Conservation (phyloP, 64 coral and sea anemone genomes). For the Pocillopora damicornis region DNA sequence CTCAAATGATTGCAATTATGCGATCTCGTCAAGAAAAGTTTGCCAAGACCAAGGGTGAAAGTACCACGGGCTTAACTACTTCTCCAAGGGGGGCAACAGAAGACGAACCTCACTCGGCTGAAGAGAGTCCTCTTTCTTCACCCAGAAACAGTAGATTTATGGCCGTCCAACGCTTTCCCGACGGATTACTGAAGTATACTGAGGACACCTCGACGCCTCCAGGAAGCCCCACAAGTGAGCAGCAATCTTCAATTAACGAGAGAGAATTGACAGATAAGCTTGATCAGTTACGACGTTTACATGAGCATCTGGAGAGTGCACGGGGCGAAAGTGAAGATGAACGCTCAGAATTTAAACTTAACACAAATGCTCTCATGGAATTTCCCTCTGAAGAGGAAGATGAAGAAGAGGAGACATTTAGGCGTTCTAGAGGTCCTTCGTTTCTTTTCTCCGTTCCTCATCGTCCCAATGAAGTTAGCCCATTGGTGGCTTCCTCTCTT, state of each 20-base stretch:
- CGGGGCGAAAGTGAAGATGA: slow-evolving; percentile 35
- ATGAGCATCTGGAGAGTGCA: slow-evolving; percentile 61
- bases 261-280: slow-evolving; percentile 74
- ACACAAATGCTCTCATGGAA: slow-evolving; percentile 46
- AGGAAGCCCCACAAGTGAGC: slow-evolving; percentile 68
- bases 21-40: slow-evolving; percentile 33
- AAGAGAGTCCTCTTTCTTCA: slow-evolving; percentile 46
- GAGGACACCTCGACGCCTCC: slow-evolving; percentile 57
- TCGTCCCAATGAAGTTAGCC: slow-evolving; percentile 54
- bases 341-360: slow-evolving; percentile 55
- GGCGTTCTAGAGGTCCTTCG: slow-evolving; percentile 60
- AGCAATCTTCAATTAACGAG: slow-evolving; percentile 43
- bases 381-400: slow-evolving; percentile 64
- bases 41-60: neutral
- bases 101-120: slow-evolving; percentile 42
- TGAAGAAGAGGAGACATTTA: slow-evolving; percentile 46
- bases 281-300: slow-evolving; percentile 48
- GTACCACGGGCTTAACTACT: neutral
- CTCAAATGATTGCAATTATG: slow-evolving; percentile 86
- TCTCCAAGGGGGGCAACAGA: slow-evolving; percentile 1
- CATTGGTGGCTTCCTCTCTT: slow-evolving; percentile 54
- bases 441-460: slow-evolving; percentile 85
- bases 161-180: slow-evolving; percentile 66
- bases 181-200: slow-evolving; percentile 56
- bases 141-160: slow-evolving; percentile 57